These are phyloP conservation scores for Strix aluco DNA, from an alignment of 2,113 vertebrate genomes.

Conservation along the genomic window DNA sequence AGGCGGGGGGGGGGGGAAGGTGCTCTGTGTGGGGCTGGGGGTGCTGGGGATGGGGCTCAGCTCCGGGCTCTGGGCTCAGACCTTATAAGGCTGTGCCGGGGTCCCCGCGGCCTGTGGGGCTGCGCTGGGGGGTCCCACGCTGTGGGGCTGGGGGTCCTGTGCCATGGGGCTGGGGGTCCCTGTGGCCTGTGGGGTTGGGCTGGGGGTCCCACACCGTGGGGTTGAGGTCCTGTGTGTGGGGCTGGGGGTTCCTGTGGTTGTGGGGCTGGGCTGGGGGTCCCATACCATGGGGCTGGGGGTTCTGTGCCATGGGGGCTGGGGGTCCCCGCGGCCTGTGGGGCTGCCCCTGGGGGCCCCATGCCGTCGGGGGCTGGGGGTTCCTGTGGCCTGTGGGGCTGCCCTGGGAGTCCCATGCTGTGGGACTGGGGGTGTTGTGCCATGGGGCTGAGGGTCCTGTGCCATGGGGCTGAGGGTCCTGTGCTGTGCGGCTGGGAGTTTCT, in stretches of 20 bases:
- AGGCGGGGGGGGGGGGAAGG: no score
- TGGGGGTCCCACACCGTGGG: background rate
- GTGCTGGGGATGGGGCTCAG: background rate
- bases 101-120: background rate
- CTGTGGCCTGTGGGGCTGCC: no score
- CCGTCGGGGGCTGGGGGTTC: no score
- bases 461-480: background rate
- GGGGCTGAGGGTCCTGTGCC: no score
- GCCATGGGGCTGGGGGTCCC: background rate
- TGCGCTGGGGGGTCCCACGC: background rate
- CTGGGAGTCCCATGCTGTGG: no score
- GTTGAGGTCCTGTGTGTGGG: background rate
- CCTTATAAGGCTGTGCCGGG: constrained; percentile 24
- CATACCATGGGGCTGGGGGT: no score
- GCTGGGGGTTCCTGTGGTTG: background rate
- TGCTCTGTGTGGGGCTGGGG: background rate
- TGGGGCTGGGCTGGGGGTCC: no score
- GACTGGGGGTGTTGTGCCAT: no score
- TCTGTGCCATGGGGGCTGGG: background rate
- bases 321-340: no score
- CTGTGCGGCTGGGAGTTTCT: background rate
- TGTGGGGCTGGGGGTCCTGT: background rate
- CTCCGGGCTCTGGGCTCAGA: background rate
- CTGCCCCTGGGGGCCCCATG: no score
- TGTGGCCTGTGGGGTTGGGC: background rate